Base-by-base conservation (phyloP, 92 coral and sea anemone species). In the Pocillopora grandis region DNA sequence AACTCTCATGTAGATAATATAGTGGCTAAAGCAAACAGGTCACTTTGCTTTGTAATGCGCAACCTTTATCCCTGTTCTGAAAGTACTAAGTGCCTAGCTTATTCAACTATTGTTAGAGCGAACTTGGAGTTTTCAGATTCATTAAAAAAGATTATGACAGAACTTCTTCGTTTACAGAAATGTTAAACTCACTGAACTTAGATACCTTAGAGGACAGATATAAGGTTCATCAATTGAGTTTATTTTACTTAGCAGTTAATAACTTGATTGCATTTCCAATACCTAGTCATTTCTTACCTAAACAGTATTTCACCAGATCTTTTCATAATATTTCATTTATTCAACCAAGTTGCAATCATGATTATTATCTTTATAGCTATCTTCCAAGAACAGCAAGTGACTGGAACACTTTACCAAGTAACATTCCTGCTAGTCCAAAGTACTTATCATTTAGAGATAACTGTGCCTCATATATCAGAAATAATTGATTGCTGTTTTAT, bases 41-140 rank as follows among this genome's bases (percentile, higher is more conserved):
- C 91, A 36, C 91, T 90, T 76, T 88, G 91, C 61, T 83, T 90
- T 10, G 74, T 90, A 68, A 76, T 65, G 31, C 76, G 85, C 61
- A 81, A 80, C 56, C 87, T 87, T 48, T 42, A 78, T 69, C 88
- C 77, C 19, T 89, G 87, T 7, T 42, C 52, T 42, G 8, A 3
- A 42, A 42, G 52, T 3, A 42, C 52, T 3, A 42, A 78, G 66
- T 59, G 73, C 58, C 31, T 13, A 63, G 92, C 87, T 33, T 89
- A 89, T 55, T 55, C 57, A 27, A 36, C 81, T 58, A 70, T 86
- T 55, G 79, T 79, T 13, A 69, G 86, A 31, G 87, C 77, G 37
- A 89, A 76, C 2, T 71, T 62, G 8, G 35, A 35, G 73, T 62
- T 55, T 72, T 72, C 60, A 79, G 72, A 79, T 79, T 79, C 48